These are phyloP conservation scores for Melieria picta DNA, from an alignment of 2,888 invertebrate genomes.

Conservation along the genomic window DNA sequence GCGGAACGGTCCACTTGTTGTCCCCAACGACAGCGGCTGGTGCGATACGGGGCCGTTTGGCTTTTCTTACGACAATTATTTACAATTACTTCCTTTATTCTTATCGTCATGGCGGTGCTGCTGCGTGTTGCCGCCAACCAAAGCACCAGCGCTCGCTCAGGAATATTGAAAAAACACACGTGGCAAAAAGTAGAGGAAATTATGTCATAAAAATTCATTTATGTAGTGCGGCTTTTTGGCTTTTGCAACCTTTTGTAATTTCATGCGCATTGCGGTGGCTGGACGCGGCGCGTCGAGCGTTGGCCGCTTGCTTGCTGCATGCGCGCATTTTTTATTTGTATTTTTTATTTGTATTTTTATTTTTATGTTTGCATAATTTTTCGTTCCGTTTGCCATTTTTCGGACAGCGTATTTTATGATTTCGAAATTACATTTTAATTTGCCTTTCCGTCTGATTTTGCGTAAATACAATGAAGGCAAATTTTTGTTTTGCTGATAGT, in stretches of 20 bases:
- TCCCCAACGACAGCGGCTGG: no score
- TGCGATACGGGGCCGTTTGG: no score
- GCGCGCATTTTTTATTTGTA: no score
- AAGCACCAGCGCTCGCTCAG: background rate
- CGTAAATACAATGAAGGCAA: background rate
- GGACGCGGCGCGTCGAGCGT: background rate
- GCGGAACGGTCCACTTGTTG: no score
- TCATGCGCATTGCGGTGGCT: background rate
- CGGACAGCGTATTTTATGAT: conserved; percentile 3
- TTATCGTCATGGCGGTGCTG: background rate
- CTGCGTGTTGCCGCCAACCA: conserved; percentile 2
- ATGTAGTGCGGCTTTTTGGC: conserved; percentile 21
- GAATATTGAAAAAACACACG: background rate
- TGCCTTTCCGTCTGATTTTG: background rate
- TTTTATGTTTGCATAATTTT: no score
- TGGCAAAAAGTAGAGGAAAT: background rate
- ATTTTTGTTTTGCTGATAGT: no score
- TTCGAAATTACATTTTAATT: conserved; percentile 20
- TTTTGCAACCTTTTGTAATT: background rate
- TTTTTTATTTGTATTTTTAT: no score
- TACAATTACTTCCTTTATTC: conserved; percentile 8
- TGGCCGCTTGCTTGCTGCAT: background rate
- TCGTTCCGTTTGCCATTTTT: background rate
- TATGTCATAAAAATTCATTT: conserved; percentile 22
- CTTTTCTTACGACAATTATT: conserved; percentile 3